Evolutionary conservation across 2,888 invertebrate genomes (phyloP), one percentile per base, ranked within the genome.

Genomic region (Calliopum simillimum): DNA sequence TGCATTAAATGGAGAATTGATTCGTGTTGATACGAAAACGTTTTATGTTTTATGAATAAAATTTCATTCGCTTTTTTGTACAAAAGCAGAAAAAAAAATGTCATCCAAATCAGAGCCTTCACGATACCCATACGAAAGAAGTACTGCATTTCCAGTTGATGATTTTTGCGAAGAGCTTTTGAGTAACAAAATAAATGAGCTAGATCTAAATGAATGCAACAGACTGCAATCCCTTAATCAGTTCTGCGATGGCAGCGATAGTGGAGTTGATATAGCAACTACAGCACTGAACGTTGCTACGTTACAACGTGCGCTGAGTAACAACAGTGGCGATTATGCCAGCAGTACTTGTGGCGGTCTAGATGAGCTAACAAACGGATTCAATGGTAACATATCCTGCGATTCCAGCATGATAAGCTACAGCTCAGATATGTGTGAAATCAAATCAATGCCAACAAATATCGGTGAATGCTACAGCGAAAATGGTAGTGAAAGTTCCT

Each of bases 401-500:
- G 93, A 93, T 75, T 93, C 93, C 51, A 93, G 93, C 74, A 89
- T 93, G 72, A 91, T 93, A 23, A 93, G 93, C 73, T 93, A 91
- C 81, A 92, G 91, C 75, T 93, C 93, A 2, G 93, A 93, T 68
- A 71, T 80, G 8, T 92, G 92, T 79, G 90, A 78, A 47, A 21
- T 73, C 49, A 74, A 73, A 68, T 68, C 75, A 59, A 66, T 71
- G 16, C 13, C 43, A 5, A 51, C 41, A 41, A 44, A 47, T 12
- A 47, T 58, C 16, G 53, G 51, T 55, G 86, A 86, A 62, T 83
- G 82, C 53, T 90, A 90, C 64, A 91, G 91, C 80, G 91, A 91
- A 77, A 91, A 90, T 75, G 94, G 94, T 61, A 94, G 94, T 76
- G 94, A 94, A 80, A 94, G 93, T 82, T 93, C 93, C 0, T 93